phyloP scores from a whole-genome alignment of 1,140 invertebrate genomes.

The Ceratina japonica region DNA sequence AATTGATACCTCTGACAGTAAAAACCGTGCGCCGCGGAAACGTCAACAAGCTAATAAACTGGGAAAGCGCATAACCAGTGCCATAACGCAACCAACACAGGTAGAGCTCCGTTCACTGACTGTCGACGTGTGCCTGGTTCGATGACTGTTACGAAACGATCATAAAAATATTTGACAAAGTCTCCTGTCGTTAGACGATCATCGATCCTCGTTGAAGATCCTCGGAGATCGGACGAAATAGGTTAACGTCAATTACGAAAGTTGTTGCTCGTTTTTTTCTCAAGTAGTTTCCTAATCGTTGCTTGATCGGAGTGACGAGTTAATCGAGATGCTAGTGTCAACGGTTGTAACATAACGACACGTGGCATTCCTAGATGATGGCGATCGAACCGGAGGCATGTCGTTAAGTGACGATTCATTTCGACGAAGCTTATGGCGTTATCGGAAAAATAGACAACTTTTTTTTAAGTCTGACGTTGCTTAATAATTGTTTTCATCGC shows the following conservation, averaged over 20 bases:
- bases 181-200: not conserved
- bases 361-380: no score
- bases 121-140: no score
- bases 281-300: constrained; percentile 6
- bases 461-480: no score
- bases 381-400: not conserved
- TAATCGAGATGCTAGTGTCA: not conserved
- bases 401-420: not conserved
- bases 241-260: constrained; percentile 12
- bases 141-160: not conserved
- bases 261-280: not conserved
- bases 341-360: not conserved
- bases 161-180: constrained; percentile 1
- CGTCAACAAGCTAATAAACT: constrained; percentile 25
- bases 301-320: constrained; percentile 41
- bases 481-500: no score
- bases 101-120: no score
- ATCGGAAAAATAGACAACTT: no score
- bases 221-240: not conserved
- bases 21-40: not conserved
- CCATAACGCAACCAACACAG: no score
- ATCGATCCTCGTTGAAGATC: not conserved
- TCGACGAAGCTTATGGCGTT: no score
- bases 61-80: not conserved
- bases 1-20: no score